These are phyloP conservation scores for Xenopus borealis DNA, from an alignment of 2,113 vertebrate genomes.

Conservation along the genomic window DNA sequence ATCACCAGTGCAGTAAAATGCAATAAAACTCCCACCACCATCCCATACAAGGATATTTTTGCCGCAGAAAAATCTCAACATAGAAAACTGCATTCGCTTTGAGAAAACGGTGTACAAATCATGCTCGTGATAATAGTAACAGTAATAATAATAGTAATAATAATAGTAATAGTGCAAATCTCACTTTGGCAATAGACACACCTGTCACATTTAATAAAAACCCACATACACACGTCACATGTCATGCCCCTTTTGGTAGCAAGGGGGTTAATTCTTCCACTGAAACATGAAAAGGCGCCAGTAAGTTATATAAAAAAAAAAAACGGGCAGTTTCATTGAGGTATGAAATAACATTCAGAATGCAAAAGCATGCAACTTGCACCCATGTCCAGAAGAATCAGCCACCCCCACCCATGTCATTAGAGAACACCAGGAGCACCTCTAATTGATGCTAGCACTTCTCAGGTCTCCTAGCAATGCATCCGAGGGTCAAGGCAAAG, in stretches of 20 bases:
- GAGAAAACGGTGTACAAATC: slow-evolving; percentile 15
- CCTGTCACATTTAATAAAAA: slow-evolving; percentile 25
- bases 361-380: slow-evolving; percentile 25
- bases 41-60: background rate
- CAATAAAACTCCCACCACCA: slow-evolving; percentile 5
- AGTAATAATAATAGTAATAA: too few relatives aligned
- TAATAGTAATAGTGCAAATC: slow-evolving; percentile 21
- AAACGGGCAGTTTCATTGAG: background rate
- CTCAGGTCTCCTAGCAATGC: too few relatives aligned
- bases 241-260: background rate
- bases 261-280: background rate
- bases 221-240: background rate
- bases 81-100: background rate
- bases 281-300: slow-evolving; percentile 3
- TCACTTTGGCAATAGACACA: slow-evolving; percentile 17
- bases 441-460: slow-evolving; percentile 14
- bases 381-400: background rate
- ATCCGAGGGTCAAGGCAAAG: slow-evolving; percentile 5
- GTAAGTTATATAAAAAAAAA: background rate
- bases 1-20: slow-evolving; percentile 6
- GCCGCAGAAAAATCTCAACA: background rate
- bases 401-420: background rate
- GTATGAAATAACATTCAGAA: slow-evolving; percentile 5
- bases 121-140: slow-evolving; percentile 19
- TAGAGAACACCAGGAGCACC: background rate